Evolutionary conservation across 2,113 vertebrate species (phyloP).

Genomic region (Recurvirostra avosetta): DNA sequence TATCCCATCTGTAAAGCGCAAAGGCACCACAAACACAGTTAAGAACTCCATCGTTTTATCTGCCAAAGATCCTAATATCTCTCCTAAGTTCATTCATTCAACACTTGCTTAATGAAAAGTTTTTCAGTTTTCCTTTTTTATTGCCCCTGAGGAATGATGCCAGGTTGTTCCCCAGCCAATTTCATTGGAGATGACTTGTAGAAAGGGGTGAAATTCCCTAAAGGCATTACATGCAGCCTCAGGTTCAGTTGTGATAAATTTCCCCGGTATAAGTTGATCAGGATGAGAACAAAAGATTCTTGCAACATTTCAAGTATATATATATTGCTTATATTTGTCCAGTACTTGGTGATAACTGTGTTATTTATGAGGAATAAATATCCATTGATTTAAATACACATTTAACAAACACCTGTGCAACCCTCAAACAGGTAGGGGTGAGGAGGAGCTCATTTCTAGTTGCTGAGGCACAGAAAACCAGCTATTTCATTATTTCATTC

Average conservation of each 20-base stretch:
- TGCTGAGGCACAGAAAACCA: constrained; percentile 13
- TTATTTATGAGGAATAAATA: not conserved
- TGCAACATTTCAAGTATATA: not conserved
- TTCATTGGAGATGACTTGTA: not conserved
- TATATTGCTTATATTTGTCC: not conserved
- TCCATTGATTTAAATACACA: not conserved
- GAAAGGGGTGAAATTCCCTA: not conserved
- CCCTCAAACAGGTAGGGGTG: not conserved
- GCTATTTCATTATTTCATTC: not conserved
- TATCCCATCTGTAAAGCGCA: not conserved
- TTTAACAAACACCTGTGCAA: not conserved
- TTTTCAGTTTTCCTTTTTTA: not conserved
- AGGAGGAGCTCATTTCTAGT: not conserved
- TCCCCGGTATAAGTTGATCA: not conserved
- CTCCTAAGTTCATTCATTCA: not conserved
- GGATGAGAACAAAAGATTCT: not conserved
- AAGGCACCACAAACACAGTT: not conserved
- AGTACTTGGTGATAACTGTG: not conserved
- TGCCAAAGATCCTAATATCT: not conserved
- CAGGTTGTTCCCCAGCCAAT: not conserved
- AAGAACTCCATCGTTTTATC: not conserved
- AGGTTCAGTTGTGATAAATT: not conserved
- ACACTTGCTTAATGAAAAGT: not conserved
- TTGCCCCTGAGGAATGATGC: not conserved
- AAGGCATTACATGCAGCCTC: not conserved